A percentile compares a stretch with the other conserved stretches of the same genome.
phyloP scores from a whole-genome alignment of 2,113 vertebrate genomes.

The Gopherus flavomarginatus region DNA sequence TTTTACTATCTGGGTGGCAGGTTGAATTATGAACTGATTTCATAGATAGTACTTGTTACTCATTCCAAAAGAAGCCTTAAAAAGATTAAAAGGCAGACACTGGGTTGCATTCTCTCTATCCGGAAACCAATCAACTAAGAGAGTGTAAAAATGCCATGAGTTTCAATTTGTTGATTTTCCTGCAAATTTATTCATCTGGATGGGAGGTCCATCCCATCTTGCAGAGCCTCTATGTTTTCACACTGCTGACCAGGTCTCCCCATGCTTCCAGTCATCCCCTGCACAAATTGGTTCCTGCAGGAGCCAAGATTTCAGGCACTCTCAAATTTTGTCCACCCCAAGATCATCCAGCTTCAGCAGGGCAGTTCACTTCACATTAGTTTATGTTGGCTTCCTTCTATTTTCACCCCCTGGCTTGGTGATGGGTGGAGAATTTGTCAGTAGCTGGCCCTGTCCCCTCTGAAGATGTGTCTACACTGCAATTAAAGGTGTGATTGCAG shows the following conservation, averaged over 20 bases:
- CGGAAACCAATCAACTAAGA: neutral
- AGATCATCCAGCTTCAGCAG: neutral
- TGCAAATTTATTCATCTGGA: neutral
- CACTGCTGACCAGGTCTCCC: fast-evolving
- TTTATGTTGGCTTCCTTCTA: neutral
- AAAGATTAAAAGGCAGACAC: conserved; percentile 14
- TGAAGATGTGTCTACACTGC: neutral
- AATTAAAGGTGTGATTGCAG: neutral
- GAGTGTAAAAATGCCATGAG: neutral
- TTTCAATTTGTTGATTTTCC: neutral
- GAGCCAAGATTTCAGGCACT: fast-evolving
- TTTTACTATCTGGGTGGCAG: neutral
- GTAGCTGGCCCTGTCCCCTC: neutral
- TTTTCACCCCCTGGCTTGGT: fast-evolving
- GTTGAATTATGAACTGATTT: neutral
- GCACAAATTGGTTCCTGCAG: neutral
- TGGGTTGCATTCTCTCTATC: neutral
- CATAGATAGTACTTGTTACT: neutral
- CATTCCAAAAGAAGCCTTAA: neutral
- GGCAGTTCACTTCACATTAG: neutral
- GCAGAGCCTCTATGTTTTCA: neutral
- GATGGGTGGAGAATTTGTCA: neutral
- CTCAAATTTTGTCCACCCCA: fast-evolving
- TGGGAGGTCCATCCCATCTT: neutral
- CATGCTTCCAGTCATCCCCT: fast-evolving